phyloP scores from a whole-genome alignment of 2,113 vertebrate species.

The Eudorcas thomsonii region DNA sequence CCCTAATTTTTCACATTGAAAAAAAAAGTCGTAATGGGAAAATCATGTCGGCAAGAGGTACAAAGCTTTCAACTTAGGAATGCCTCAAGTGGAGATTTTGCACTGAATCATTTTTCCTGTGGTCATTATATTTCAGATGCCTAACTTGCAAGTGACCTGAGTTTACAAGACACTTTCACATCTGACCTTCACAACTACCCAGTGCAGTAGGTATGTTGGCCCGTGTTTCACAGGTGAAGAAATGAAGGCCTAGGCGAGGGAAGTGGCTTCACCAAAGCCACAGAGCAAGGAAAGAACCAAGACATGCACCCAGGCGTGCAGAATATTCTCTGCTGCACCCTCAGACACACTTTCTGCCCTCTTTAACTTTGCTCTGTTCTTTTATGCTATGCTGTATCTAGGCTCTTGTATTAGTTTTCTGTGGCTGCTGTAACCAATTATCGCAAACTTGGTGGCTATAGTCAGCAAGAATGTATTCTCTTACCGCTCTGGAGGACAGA shows the following conservation, averaged over 20 bases:
- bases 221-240: not conserved
- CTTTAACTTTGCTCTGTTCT: not conserved
- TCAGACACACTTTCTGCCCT: not conserved
- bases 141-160: not conserved
- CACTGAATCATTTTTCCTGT: not conserved
- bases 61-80: conserved; percentile 24
- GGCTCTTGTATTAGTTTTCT: not conserved
- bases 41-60: not conserved
- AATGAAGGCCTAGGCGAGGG: not conserved
- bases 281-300: not conserved
- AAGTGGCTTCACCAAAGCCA: not conserved
- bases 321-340: not conserved
- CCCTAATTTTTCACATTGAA: conserved; percentile 33
- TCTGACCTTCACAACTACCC: not conserved
- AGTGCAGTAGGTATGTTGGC: not conserved
- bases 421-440: not conserved
- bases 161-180: not conserved
- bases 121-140: not conserved
- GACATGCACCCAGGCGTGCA: not conserved
- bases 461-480: not conserved
- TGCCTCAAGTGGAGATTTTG: not conserved
- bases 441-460: not conserved
- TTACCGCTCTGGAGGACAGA: not conserved
- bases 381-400: not conserved
- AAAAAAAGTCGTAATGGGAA: not conserved